phyloP scores from a whole-genome alignment of 2,797 vertebrate species.

The Clarias laeviceps region DNA sequence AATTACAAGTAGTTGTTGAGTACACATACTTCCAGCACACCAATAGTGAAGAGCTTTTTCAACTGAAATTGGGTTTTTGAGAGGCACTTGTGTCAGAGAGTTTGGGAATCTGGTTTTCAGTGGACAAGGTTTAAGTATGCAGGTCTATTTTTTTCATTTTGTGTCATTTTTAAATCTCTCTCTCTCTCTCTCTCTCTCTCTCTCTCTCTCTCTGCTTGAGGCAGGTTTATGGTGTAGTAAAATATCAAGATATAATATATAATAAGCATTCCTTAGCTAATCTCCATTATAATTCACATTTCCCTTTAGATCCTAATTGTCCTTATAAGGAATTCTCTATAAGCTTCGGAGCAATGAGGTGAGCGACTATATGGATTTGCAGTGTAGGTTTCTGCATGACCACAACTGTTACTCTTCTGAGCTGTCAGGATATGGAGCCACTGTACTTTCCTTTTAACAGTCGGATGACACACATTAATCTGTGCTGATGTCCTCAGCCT shows the following conservation, averaged over 20 bases:
- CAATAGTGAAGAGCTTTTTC: not conserved
- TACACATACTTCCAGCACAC: not conserved
- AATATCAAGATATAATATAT: not conserved
- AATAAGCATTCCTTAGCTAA: not conserved
- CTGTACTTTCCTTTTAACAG: not conserved
- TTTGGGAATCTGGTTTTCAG: not conserved
- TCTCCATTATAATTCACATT: not conserved
- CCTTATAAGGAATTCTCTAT: conserved; percentile 20
- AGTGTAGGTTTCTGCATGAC: conserved; percentile 11
- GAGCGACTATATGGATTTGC: conserved; percentile 9
- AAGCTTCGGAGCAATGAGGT: not conserved
- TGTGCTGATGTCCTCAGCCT: not conserved
- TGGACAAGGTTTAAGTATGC: not conserved
- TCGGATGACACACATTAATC: not conserved
- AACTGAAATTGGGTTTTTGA: not conserved
- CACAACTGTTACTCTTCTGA: not conserved
- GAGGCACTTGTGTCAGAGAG: not conserved
- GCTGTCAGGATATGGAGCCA: not conserved
- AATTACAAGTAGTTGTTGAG: not conserved
- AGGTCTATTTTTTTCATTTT: not conserved
- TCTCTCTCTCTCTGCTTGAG: not conserved
- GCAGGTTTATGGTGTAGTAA: not conserved
- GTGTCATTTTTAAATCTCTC: not conserved
- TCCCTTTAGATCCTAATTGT: not conserved
- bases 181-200: not conserved